These are phyloP conservation scores for Atta cephalotes DNA, from an alignment of 1,140 invertebrate species.

Conservation along the genomic window DNA sequence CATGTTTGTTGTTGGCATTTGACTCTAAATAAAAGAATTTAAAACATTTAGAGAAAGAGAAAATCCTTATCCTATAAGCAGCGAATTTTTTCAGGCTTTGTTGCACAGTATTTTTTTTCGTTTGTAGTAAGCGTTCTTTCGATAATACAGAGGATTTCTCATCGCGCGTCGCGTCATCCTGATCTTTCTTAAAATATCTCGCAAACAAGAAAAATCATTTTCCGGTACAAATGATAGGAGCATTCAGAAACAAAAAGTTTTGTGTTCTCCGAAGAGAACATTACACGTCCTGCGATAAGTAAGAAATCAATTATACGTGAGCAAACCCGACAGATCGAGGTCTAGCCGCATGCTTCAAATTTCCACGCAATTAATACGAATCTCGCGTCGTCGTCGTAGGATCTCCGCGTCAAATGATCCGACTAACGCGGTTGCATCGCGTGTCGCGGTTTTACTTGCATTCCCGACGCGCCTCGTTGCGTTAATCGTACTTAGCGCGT, in stretches of 20 bases:
- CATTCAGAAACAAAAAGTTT: background rate
- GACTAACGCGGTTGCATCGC: constrained; percentile 21
- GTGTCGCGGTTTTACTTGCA: constrained; percentile 68
- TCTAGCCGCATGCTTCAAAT: constrained; percentile 69
- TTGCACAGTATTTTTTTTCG: background rate
- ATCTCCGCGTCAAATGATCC: constrained; percentile 32
- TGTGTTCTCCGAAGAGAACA: constrained; percentile 3
- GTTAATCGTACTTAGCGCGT: constrained; percentile 60
- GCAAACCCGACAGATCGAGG: constrained; percentile 28
- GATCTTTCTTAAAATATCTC: constrained; percentile 36
- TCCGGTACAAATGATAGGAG: background rate
- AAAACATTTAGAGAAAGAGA: background rate
- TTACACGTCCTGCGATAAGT: constrained; percentile 35
- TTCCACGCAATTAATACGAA: constrained; percentile 59
- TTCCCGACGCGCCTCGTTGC: constrained; percentile 73
- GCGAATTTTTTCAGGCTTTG: background rate
- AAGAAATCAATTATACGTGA: constrained; percentile 69
- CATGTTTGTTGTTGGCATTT: background rate
- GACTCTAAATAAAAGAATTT: background rate
- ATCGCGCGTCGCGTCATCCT: background rate
- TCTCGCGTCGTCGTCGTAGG: background rate
- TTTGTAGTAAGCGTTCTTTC: background rate
- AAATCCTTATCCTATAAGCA: background rate
- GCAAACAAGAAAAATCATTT: background rate
- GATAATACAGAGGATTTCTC: constrained; percentile 9